These are phyloP conservation scores for Scolanthus callimorphus DNA, from an alignment of 92 coral and sea anemone species.

Conservation along the genomic window DNA sequence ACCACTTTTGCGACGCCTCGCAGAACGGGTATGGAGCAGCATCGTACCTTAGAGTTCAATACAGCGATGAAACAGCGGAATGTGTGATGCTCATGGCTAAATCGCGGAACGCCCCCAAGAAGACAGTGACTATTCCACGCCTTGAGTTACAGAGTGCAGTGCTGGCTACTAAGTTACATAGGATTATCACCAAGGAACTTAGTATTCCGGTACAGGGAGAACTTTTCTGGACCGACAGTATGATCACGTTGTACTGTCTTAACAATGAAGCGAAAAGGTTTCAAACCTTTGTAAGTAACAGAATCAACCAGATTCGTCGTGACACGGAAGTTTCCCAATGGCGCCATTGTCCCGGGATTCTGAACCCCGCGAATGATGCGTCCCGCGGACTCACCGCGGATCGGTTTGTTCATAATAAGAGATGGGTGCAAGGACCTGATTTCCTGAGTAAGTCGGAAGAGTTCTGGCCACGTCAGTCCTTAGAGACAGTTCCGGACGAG, in stretches of 20 bases:
- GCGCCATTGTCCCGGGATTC: background rate
- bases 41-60: conserved; percentile 3
- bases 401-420: no score
- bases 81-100: conserved; percentile 25
- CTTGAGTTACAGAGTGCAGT: conserved; percentile 33
- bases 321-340: background rate
- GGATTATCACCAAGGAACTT: no score
- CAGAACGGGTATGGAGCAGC: conserved; percentile 30
- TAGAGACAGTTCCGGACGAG: no score
- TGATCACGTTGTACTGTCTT: conserved; percentile 28
- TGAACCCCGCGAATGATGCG: background rate
- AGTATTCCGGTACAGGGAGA: background rate
- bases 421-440: background rate
- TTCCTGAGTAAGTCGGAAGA: background rate
- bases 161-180: no score
- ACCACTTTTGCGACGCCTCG: conserved; percentile 29
- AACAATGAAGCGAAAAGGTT: conserved; percentile 6
- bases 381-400: background rate
- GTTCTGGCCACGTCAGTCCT: background rate
- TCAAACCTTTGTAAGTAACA: conserved; percentile 23
- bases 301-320: conserved; percentile 1
- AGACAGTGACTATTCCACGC: conserved; percentile 29
- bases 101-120: conserved; percentile 34
- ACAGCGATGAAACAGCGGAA: background rate
- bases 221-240: conserved; percentile 18